Base-by-base conservation (phyloP, 2,888 invertebrate genomes). In the Eulithis testata region DNA sequence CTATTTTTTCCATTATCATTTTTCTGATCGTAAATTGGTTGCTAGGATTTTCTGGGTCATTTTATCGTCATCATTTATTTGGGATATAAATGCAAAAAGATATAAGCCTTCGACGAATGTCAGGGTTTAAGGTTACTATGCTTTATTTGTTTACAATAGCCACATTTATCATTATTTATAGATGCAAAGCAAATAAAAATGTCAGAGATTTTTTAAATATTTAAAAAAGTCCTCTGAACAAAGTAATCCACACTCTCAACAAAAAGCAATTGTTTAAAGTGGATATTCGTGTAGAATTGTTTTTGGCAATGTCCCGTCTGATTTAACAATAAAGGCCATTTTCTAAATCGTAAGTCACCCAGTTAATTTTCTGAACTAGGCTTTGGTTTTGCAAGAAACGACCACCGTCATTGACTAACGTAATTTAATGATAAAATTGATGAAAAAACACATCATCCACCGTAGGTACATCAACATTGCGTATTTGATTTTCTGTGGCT, bases 281-380 rank as follows among this genome's bases (percentile, higher is more conserved):
- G 27, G 55, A 59, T 55, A 59, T 59, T 54, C 44, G 21, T 61
- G 57, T 58, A 14, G 52, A 66, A 63, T 63, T 63, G 63, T 66
- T 55, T 50, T 62, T 63, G 55, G 66, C 52, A 51, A 60, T 36
- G 49, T n/a, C 59, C n/a, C 11, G 50, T 51, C 50, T 58, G 55
- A 56, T 56, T 55, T 37, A 52, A 63, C 55, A 63, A 53, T 45
- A 60, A 55, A 53, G 44, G 40, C 65, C 60, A 64, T 68, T 69
- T 65, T 63, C 66, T 51, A 64, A 71, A 65, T 59, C 66, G 65
- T 37, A 70, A 68, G 71, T 73, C 70, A 60, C 37, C 60, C 60
- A 63, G 60, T 65, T 71, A 67, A 69, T 65, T 66, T 65, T 69
- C 62, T 53, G 56, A 69, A 66, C 49, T 70, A 49, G 12, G 37